A percentile compares a stretch with the other conserved stretches of the same genome.
Evolutionary conservation across 1,140 invertebrate genomes (phyloP).

Genomic region (Drosophila pseudoananassae): DNA sequence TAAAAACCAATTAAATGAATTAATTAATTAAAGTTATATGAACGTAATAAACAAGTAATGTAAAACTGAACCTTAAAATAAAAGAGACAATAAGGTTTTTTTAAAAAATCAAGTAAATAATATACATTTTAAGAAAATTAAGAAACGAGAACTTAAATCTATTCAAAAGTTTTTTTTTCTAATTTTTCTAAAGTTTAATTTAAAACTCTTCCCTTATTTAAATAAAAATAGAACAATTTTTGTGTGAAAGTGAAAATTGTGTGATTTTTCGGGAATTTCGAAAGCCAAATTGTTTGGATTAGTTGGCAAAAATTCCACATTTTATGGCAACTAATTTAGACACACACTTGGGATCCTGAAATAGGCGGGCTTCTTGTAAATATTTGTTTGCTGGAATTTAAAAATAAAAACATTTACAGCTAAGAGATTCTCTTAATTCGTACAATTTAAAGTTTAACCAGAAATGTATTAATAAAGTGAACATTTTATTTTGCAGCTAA

Average conservation of each 20-base stretch:
- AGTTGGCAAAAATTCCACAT: background rate
- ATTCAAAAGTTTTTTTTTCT: too few relatives aligned
- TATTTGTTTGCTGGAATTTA: background rate
- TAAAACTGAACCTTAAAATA: too few relatives aligned
- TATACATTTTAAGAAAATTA: too few relatives aligned
- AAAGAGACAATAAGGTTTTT: too few relatives aligned
- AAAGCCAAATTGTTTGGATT: background rate
- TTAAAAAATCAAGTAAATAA: too few relatives aligned
- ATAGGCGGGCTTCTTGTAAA: background rate
- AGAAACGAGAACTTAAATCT: too few relatives aligned
- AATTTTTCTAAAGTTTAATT: background rate
- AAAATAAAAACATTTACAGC: background rate
- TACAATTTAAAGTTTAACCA: background rate
- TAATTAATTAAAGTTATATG: too few relatives aligned
- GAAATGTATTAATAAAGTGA: background rate
- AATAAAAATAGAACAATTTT: background rate
- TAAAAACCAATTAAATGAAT: too few relatives aligned
- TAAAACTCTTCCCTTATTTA: background rate
- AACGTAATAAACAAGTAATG: too few relatives aligned
- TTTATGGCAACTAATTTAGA: background rate
- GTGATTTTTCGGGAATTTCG: background rate
- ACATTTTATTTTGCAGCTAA: constrained; percentile 56
- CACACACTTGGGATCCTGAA: background rate
- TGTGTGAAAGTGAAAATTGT: background rate
- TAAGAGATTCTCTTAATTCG: background rate